Conservation (phyloP, 2,888 invertebrate species). For the Minunthozetes semirufus region DNA sequence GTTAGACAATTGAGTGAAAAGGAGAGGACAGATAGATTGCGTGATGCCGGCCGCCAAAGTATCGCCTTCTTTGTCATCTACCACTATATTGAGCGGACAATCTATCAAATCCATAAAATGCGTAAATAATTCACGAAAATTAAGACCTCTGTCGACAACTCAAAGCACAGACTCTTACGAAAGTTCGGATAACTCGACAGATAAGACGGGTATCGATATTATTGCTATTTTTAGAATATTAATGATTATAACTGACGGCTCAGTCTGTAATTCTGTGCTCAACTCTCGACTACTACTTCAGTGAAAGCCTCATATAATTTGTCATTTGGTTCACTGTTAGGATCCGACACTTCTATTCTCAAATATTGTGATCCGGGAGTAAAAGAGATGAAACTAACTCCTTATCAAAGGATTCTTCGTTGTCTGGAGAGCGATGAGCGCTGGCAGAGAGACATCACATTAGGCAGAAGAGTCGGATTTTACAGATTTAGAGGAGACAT, state of each 20-base stretch:
- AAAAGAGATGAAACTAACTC: constrained; percentile 32
- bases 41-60: constrained; percentile 23
- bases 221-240: neutral
- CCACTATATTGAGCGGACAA: neutral
- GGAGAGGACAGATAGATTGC: neutral
- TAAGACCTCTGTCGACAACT: neutral
- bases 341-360: neutral
- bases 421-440: constrained; percentile 45
- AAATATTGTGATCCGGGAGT: neutral
- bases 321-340: neutral
- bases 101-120: neutral
- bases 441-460: constrained; percentile 57
- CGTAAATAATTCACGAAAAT: neutral
- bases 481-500: constrained; percentile 67
- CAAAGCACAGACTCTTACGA: neutral
- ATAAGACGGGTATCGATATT: neutral
- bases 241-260: no score
- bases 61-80: neutral
- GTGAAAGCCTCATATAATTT: neutral
- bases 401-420: constrained; percentile 44
- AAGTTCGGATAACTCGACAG: neutral
- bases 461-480: constrained; percentile 65
- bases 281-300: neutral
- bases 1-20: neutral
- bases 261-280: no score